Conservation (phyloP, 2,797 vertebrate species). For the Alca torda region DNA sequence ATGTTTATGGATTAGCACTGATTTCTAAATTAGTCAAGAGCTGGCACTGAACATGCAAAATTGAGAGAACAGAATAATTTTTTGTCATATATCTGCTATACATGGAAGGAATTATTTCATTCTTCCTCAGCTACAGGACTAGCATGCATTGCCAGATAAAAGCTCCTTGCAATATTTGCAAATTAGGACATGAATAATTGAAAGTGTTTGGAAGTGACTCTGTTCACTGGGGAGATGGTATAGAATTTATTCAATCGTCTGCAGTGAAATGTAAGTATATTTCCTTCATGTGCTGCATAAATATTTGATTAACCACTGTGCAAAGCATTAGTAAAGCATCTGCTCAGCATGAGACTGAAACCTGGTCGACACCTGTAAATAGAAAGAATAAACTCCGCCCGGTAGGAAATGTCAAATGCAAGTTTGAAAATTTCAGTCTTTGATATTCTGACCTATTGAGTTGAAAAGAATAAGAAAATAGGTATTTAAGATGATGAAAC, state of each 20-base stretch:
- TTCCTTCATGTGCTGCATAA: conserved; percentile 47
- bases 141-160: not conserved
- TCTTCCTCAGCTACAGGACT: not conserved
- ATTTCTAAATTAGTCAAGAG: conserved; percentile 19
- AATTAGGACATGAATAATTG: conserved; percentile 55
- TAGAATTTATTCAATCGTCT: conserved; percentile 40
- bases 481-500: not conserved
- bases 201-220: conserved; percentile 34
- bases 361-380: not conserved
- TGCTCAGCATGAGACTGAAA: not conserved
- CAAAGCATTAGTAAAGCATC: conserved; percentile 32
- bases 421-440: not conserved
- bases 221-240: conserved; percentile 31
- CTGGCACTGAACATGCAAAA: not conserved
- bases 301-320: conserved; percentile 52
- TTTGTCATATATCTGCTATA: not conserved
- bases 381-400: not conserved
- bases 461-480: not conserved
- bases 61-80: not conserved
- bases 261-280: conserved; percentile 33
- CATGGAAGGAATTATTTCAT: not conserved
- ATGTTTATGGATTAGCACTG: not conserved
- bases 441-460: not conserved
- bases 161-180: conserved; percentile 41
- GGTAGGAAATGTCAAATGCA: not conserved